Evolutionary conservation across 2,888 invertebrate species (phyloP), one percentile per base, ranked within the genome.

Genomic region (Idaea aversata): DNA sequence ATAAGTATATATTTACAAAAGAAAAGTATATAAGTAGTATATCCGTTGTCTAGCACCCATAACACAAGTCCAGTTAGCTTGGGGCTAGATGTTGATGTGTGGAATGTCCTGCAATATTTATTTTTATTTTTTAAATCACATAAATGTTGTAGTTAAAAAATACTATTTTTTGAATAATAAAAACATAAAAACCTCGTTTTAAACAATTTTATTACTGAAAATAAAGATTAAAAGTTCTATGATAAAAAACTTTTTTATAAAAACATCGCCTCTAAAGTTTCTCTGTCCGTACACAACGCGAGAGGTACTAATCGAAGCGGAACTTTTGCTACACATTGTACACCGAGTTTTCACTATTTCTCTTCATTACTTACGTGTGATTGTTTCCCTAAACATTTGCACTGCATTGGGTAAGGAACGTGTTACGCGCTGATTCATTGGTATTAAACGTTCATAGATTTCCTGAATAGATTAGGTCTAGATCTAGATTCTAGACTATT

Each of bases 301-400:
- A 78, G 79, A 80, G 74, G 82, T 70, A 80, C 75, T 75, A 84
- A 85, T 77, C 88, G 85, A 86, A 83, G 87, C 89, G 87, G 86
- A 88, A 89, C 88, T 84, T 72, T 81, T 79, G 80, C 81, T 76
- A 82, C 81, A 80, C 74, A 71, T 69, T 64, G 69, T 70, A 67
- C 47, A 13, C 47, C 63, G 72, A 76, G 85, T 88, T 89, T 90
- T 88, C 88, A 87, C 86, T 84, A 77, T 86, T 83, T 82, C 79
- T 71, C 68, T 72, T 63, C 64, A 67, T 70, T 71, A 69, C 69
- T 72, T 68, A 63, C 64, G 63, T 34, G 15, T 47, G 66, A 66
- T 66, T 63, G 66, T 66, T 64, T 59, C 59, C 59, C 59, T 59
- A 47, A 47, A 47, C 47, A 47, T 47, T 47, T 10, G 10, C 47